Percentiles rank a stretch among this genome's conserved stretches.
Conservation (phyloP, 2,113 vertebrate genomes). For the Leucopsar rothschildi region DNA sequence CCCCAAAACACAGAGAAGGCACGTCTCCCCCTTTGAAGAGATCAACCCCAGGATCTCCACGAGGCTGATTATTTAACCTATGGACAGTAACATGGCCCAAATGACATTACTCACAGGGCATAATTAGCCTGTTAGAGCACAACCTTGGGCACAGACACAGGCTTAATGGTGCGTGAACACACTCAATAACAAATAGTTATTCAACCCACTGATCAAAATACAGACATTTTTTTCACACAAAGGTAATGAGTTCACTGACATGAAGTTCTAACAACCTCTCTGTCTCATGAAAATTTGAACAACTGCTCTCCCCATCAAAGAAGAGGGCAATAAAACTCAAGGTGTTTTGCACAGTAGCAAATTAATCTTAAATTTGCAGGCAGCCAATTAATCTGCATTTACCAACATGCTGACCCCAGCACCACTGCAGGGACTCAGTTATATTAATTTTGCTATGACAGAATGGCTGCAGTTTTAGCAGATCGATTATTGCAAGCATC, state of each 20-base stretch:
- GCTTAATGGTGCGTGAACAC: background rate
- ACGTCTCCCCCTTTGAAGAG: accelerated
- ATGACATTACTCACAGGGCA: background rate
- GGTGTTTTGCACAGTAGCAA: background rate
- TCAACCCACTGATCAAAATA: background rate
- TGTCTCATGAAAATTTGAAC: background rate
- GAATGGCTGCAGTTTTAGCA: background rate
- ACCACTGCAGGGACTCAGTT: background rate
- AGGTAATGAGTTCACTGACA: background rate
- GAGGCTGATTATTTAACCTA: background rate
- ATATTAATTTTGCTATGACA: background rate
- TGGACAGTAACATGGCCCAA: background rate
- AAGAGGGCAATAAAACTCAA: background rate
- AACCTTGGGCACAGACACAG: background rate
- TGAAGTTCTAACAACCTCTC: background rate
- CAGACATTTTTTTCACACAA: background rate
- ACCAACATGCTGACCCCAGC: background rate
- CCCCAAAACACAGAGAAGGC: background rate
- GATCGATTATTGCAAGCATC: background rate
- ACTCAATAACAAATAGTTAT: background rate
- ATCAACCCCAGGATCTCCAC: background rate
- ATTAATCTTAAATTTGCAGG: too few species aligned
- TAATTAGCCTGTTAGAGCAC: background rate
- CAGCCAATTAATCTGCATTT: background rate
- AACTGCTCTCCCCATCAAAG: background rate